Conservation (phyloP, 2,888 invertebrate species). For the Apamea monoglypha region DNA sequence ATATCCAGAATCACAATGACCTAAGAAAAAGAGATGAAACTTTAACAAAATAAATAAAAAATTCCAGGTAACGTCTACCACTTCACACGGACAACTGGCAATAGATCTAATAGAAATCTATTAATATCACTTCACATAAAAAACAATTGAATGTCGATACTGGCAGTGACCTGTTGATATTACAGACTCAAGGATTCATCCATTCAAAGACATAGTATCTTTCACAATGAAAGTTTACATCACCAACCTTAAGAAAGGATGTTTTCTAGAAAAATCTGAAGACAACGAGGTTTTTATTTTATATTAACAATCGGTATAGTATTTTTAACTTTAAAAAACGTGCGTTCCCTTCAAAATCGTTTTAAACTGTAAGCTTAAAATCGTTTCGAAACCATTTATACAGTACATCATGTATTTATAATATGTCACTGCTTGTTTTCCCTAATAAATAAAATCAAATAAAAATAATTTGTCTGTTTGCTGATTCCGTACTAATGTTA, state of each 20-base stretch:
- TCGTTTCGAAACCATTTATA: background rate
- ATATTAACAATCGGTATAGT: background rate
- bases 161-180: background rate
- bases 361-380: background rate
- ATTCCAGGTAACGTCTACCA: background rate
- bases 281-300: background rate
- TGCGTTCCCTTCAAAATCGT: background rate
- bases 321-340: background rate
- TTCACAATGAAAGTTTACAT: constrained; percentile 15
- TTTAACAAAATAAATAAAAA: background rate
- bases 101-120: constrained; percentile 1
- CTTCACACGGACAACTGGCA: background rate
- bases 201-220: background rate
- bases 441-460: too few species aligned
- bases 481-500: too few species aligned
- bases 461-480: background rate
- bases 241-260: background rate
- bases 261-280: background rate
- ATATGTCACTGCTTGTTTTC: background rate
- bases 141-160: background rate
- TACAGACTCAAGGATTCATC: background rate
- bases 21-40: background rate
- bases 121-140: background rate
- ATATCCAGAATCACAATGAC: background rate
- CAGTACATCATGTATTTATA: background rate